These are phyloP conservation scores for Mobula birostris DNA, from an alignment of 2,113 vertebrate species.

Conservation along the genomic window DNA sequence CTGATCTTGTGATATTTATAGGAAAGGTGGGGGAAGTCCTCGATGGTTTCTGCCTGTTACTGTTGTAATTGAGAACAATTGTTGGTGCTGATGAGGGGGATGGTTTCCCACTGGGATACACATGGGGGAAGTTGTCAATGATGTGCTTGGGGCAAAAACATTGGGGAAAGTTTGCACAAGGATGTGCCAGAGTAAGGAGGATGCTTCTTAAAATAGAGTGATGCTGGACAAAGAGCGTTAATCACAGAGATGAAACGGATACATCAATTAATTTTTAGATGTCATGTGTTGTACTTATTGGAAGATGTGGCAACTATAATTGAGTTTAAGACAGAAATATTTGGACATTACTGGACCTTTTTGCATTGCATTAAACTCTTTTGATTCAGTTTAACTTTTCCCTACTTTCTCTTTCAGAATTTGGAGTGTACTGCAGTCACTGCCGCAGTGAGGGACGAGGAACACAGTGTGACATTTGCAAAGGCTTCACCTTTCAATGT, in stretches of 20 bases:
- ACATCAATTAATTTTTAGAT: neutral
- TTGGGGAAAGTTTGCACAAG: neutral
- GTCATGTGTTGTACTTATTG: neutral
- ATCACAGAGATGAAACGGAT: neutral
- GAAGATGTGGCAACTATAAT: neutral
- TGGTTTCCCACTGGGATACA: no score
- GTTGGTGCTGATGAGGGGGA: neutral
- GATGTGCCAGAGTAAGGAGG: neutral
- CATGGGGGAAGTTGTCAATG: no score
- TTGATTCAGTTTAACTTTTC: rapidly evolving
- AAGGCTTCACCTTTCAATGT: constrained; percentile 91
- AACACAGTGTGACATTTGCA: constrained; percentile 86
- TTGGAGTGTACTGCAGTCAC: constrained; percentile 89
- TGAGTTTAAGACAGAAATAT: neutral
- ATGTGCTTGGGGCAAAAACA: neutral
- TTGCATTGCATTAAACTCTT: neutral
- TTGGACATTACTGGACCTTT: neutral
- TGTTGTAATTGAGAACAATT: neutral
- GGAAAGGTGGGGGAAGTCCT: neutral
- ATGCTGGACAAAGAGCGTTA: neutral
- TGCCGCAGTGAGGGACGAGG: constrained; percentile 86
- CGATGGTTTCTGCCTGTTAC: neutral
- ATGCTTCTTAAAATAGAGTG: neutral
- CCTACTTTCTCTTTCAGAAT: constrained; percentile 60
- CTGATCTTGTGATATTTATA: neutral